A percentile compares a stretch with the other conserved stretches of the same genome.
Conservation (phyloP, 2,888 invertebrate species). For the Aquatica leii region DNA sequence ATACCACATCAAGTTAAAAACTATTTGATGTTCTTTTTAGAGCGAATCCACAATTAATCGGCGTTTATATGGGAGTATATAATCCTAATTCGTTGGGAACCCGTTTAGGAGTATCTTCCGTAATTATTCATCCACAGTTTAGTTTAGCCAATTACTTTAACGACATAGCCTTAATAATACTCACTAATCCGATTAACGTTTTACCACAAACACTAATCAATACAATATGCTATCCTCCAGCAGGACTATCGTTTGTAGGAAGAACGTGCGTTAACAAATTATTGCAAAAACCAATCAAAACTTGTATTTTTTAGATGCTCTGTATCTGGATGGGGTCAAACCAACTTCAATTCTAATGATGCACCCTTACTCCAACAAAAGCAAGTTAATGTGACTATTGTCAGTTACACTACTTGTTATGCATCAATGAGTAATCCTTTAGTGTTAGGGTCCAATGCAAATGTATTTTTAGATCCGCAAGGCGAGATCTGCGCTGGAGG, state of each 20-base stretch:
- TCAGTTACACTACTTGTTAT: constrained; percentile 63
- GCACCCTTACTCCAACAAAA: constrained; percentile 69
- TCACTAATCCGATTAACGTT: constrained; percentile 68
- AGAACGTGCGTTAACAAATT: constrained; percentile 39
- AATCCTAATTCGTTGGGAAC: constrained; percentile 32
- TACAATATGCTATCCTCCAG: constrained; percentile 68
- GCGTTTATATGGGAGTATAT: constrained; percentile 43
- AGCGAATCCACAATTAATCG: constrained; percentile 37
- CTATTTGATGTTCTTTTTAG: constrained; percentile 19
- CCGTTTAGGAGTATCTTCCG: constrained; percentile 43
- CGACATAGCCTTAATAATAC: constrained; percentile 80
- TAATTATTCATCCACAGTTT: constrained; percentile 68
- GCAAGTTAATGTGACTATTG: constrained; percentile 78
- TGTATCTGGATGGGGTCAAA: constrained; percentile 90
- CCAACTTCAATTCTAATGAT: constrained; percentile 67
- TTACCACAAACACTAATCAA: constrained; percentile 66
- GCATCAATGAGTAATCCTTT: constrained; percentile 46
- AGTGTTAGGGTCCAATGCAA: constrained; percentile 50
- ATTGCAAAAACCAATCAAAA: not conserved
- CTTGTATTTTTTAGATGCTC: constrained; percentile 62
- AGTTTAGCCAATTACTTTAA: constrained; percentile 77
- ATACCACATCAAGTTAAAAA: not conserved
- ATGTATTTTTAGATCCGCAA: constrained; percentile 51
- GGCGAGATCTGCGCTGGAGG: constrained; percentile 58
- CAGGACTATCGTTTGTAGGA: constrained; percentile 49